Percentiles rank a stretch among this genome's conserved stretches.
phyloP scores from a whole-genome alignment of 2,113 vertebrate species.

The rabbit (Oryctolagus cuniculus) region mOryCun1.1 NC_091438.1:60730001-60730500 shows the following conservation, averaged over 20 bases:
- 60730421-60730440: no score
- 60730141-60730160: background rate
- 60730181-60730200: background rate
- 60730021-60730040: slow-evolving; percentile 88
- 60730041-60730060: slow-evolving; percentile 89
- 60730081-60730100: slow-evolving; percentile 59
- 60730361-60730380: background rate
- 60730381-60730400: no score
- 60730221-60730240: background rate
- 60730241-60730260: background rate
- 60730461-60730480: no score
- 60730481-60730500: no score
- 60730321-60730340: background rate
- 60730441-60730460: no score
- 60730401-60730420: no score
- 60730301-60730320: background rate
- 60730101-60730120: no score
- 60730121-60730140: background rate
- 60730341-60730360: background rate
- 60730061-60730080: slow-evolving; percentile 87
- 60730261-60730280: background rate
- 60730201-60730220: no score
- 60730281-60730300: background rate
- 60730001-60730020: slow-evolving; percentile 82
- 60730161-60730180: background rate